Evolutionary conservation across 2,888 invertebrate genomes (phyloP).

Genomic region (Raillietiella orientalis): DNA sequence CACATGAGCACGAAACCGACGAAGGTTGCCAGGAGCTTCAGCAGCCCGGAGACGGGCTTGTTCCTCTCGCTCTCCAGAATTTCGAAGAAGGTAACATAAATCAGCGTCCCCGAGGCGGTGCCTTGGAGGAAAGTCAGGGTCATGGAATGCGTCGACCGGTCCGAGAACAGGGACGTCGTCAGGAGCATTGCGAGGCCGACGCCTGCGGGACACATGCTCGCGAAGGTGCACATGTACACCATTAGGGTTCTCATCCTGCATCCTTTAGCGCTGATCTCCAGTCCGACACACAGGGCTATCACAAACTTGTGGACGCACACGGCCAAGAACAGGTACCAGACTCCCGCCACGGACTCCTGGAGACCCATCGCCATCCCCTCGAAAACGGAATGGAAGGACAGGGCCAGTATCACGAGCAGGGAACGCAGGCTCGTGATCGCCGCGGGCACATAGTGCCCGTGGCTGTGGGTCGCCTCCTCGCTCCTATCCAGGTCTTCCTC

Average conservation of each 20-base stretch:
- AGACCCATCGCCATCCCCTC: slow-evolving; percentile 21
- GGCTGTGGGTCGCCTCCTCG: not conserved
- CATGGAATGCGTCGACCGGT: too few relatives aligned
- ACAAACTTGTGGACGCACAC: slow-evolving; percentile 19
- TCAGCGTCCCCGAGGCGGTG: not conserved
- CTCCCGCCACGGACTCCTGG: slow-evolving; percentile 14
- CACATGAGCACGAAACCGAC: not conserved
- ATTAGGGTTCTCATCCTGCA: too few relatives aligned
- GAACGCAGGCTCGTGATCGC: not conserved
- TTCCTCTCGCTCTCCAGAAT: not conserved
- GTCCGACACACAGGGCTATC: slow-evolving; percentile 19
- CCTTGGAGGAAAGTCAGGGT: not conserved
- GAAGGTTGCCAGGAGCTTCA: not conserved
- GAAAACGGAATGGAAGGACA: slow-evolving; percentile 20
- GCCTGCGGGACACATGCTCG: too few relatives aligned
- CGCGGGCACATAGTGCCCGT: too few relatives aligned
- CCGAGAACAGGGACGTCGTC: too few relatives aligned
- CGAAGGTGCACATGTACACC: too few relatives aligned
- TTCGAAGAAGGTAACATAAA: slow-evolving; percentile 1
- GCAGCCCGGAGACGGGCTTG: not conserved
- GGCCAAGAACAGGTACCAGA: slow-evolving; percentile 19
- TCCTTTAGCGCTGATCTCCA: slow-evolving; percentile 14
- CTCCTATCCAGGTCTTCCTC: too few relatives aligned
- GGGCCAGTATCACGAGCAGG: slow-evolving; percentile 12
- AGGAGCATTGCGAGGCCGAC: too few relatives aligned